Conservation (phyloP, 1,140 invertebrate genomes). For the Cheumatopsyche charites region DNA sequence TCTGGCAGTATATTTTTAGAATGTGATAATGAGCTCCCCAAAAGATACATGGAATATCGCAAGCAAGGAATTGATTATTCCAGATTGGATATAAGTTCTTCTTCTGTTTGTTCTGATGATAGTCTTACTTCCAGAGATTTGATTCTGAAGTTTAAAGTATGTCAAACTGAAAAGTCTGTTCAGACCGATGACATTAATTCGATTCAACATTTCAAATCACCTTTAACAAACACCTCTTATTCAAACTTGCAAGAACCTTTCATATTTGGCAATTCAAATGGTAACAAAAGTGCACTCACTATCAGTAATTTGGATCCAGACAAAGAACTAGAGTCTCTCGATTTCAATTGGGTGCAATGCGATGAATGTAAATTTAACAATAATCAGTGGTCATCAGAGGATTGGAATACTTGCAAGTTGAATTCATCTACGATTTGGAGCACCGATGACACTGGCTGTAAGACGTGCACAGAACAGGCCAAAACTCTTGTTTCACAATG, state of each 20-base stretch:
- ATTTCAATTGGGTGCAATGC: conserved; percentile 44
- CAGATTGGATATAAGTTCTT: conserved; percentile 53
- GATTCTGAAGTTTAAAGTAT: conserved; percentile 60
- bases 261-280: not conserved
- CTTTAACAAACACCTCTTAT: not conserved
- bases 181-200: conserved; percentile 56
- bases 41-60: conserved; percentile 63
- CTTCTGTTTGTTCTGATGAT: conserved; percentile 54
- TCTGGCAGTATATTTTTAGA: conserved; percentile 60
- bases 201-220: not conserved
- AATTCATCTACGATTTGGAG: conserved; percentile 45
- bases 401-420: conserved; percentile 31
- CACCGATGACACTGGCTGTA: conserved; percentile 48
- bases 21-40: conserved; percentile 51
- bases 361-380: conserved; percentile 42
- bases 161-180: conserved; percentile 59
- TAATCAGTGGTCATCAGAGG: conserved; percentile 36
- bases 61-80: conserved; percentile 55
- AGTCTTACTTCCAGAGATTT: conserved; percentile 56
- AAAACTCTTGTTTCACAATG: conserved; percentile 41
- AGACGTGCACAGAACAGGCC: conserved; percentile 46
- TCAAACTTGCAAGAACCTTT: not conserved
- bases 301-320: conserved; percentile 31
- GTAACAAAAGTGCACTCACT: too few relatives aligned
- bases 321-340: conserved; percentile 38